Percentiles rank a stretch among this genome's conserved stretches.
These are phyloP conservation scores for Mobula hypostoma DNA, from an alignment of 2,113 vertebrate species.

Conservation along the genomic window DNA sequence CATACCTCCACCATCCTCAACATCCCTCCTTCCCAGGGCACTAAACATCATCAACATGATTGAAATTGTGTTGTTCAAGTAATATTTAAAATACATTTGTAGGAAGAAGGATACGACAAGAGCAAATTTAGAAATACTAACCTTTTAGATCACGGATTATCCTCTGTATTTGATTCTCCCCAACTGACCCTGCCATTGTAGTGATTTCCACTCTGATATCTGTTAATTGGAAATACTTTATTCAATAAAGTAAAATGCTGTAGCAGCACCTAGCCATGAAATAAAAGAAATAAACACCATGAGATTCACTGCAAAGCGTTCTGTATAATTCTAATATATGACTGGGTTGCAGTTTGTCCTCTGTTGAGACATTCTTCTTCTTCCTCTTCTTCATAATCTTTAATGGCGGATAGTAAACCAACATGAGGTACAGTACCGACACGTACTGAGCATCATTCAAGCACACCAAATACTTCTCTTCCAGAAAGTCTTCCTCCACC, in stretches of 20 bases:
- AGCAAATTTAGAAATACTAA: slow-evolving; percentile 45
- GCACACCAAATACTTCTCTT: too few species aligned
- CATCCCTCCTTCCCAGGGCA: too few species aligned
- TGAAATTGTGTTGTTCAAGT: not conserved
- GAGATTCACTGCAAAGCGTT: not conserved
- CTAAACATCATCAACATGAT: not conserved
- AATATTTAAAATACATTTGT: not conserved
- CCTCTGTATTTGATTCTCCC: slow-evolving; percentile 83
- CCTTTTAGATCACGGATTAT: slow-evolving; percentile 87
- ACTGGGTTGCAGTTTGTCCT: not conserved
- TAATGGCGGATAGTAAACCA: too few species aligned
- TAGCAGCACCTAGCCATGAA: not conserved
- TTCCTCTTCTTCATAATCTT: too few species aligned
- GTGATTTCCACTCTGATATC: slow-evolving; percentile 31
- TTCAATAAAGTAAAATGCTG: not conserved
- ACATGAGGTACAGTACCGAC: too few species aligned
- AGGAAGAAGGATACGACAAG: not conserved
- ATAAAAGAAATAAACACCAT: not conserved
- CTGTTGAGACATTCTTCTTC: not conserved
- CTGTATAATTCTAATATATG: not conserved
- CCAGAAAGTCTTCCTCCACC: too few species aligned
- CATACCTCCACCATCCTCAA: too few species aligned
- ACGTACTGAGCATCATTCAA: too few species aligned
- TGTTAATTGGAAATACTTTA: slow-evolving; percentile 13
- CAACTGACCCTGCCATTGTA: slow-evolving; percentile 65